Evolutionary conservation across 2,113 vertebrate species (phyloP).

Genomic region (Phyllopteryx taeniolatus): DNA sequence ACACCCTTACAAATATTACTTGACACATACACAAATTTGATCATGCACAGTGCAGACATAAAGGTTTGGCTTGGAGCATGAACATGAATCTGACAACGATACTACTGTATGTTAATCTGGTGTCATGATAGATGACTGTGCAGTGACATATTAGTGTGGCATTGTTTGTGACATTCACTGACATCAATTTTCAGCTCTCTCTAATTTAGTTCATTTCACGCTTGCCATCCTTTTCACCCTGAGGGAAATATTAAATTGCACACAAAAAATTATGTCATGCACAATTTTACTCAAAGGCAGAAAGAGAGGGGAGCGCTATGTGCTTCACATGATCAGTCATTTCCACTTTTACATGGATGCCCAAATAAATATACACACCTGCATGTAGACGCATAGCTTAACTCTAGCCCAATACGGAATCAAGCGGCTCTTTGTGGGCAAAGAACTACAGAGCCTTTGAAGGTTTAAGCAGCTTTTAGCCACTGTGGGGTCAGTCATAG

Average conservation of each 20-base stretch:
- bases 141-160: neutral
- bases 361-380: slow-evolving; percentile 1
- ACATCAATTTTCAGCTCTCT: slow-evolving; percentile 24
- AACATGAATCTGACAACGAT: slow-evolving; percentile 45
- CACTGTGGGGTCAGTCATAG: neutral
- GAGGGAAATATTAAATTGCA: slow-evolving; percentile 30
- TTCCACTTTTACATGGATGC: neutral
- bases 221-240: slow-evolving; percentile 6
- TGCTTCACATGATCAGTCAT: neutral
- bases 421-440: neutral
- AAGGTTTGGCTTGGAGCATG: neutral
- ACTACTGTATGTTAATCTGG: slow-evolving; percentile 27
- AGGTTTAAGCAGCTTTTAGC: neutral
- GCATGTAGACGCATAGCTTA: neutral
- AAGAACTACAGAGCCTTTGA: neutral
- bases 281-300: slow-evolving; percentile 20
- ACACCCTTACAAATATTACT: neutral
- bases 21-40: slow-evolving; percentile 1
- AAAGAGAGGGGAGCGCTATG: slow-evolving; percentile 8
- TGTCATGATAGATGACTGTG: slow-evolving; percentile 28
- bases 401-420: neutral
- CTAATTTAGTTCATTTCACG: slow-evolving; percentile 39
- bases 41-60: neutral
- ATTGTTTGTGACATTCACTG: slow-evolving; percentile 47
- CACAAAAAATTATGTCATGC: slow-evolving; percentile 9